A percentile compares a stretch with the other conserved stretches of the same genome.
Conservation (phyloP, 2,113 vertebrate genomes). For the Sisor rabdophorus region DNA sequence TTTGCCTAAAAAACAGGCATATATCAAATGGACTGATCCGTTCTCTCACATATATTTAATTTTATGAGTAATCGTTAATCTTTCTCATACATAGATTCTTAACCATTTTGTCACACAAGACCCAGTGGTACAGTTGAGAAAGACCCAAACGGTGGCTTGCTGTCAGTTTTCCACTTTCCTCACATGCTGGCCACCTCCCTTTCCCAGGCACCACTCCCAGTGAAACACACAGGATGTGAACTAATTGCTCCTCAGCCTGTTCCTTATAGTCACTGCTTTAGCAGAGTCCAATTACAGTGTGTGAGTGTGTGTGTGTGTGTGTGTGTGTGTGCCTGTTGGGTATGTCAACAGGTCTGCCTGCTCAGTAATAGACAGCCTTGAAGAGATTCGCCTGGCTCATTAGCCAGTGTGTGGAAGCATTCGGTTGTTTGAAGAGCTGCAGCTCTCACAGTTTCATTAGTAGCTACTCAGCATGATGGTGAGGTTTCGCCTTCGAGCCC, state of each 20-base stretch:
- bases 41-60: neutral
- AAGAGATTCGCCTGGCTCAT: slow-evolving; percentile 48
- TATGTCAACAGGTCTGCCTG: slow-evolving; percentile 43
- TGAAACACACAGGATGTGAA: slow-evolving; percentile 53
- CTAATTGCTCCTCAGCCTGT: slow-evolving; percentile 52
- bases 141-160: slow-evolving; percentile 5
- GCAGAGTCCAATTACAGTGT: slow-evolving; percentile 56
- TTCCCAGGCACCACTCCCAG: slow-evolving; percentile 42
- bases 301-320: slow-evolving; percentile 30
- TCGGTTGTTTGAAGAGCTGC: slow-evolving; percentile 53
- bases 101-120: neutral
- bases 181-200: slow-evolving; percentile 44
- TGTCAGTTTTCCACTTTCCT: slow-evolving; percentile 35
- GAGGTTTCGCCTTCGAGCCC: slow-evolving; percentile 60
- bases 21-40: neutral
- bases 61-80: neutral
- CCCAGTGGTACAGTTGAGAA: neutral
- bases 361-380: slow-evolving; percentile 42
- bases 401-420: slow-evolving; percentile 41
- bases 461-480: slow-evolving; percentile 36
- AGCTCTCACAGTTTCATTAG: slow-evolving; percentile 44
- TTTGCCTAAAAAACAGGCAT: neutral
- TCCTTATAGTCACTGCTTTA: slow-evolving; percentile 48
- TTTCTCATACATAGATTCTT: neutral
- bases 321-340: slow-evolving; percentile 33